phyloP scores from a whole-genome alignment of 2,113 vertebrate genomes.

The Diphyllodes magnificus region DNA sequence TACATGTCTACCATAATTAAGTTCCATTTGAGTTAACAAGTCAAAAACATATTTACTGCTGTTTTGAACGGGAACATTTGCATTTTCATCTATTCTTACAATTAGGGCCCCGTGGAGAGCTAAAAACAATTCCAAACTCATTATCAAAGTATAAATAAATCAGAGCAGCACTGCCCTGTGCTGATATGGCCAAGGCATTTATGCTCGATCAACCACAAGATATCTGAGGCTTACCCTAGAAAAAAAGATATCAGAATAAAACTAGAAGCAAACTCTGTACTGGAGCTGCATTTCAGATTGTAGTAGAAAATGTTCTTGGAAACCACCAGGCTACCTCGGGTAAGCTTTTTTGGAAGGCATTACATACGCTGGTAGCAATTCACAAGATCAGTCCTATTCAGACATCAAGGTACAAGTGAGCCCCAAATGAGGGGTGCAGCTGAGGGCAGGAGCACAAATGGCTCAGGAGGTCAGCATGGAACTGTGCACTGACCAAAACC shows the following conservation, averaged over 20 bases:
- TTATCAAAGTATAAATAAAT: not conserved
- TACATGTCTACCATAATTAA: not conserved
- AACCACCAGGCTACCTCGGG: not conserved
- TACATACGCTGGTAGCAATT: not conserved
- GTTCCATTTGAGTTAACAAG: not conserved
- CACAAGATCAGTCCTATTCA: not conserved
- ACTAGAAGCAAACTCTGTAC: not conserved
- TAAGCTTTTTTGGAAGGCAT: not conserved
- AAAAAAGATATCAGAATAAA: not conserved
- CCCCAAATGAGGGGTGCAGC: not conserved
- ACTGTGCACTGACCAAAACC: not conserved
- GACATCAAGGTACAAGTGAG: not conserved
- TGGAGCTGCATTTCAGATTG: not conserved
- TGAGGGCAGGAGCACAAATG: not conserved
- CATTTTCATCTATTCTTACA: not conserved
- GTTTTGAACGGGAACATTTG: not conserved
- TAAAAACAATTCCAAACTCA: not conserved
- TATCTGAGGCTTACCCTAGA: not conserved
- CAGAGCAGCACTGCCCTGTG: not conserved
- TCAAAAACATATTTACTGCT: not conserved
- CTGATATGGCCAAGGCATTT: not conserved
- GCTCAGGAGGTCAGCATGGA: not conserved
- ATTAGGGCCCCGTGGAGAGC: not conserved
- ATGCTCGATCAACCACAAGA: not conserved
- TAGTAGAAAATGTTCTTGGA: not conserved